Evolutionary conservation across 2,113 vertebrate species (phyloP), one percentile per base, ranked within the genome.

Genomic region (Telmatochromis sp.): DNA sequence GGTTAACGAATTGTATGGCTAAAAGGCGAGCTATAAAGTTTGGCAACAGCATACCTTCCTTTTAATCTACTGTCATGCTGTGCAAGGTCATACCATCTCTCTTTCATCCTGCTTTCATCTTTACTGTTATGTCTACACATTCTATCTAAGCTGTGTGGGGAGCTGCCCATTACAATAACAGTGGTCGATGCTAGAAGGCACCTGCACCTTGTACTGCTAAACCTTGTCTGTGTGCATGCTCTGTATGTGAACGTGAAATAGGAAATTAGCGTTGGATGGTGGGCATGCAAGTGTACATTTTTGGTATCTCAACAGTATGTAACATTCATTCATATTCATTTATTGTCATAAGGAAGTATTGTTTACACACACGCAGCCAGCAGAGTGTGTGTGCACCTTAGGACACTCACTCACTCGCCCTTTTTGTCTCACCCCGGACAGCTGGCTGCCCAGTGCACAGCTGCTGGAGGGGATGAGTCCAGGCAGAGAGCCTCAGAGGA

Each of bases 61-160:
- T 90, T 86, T 17, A 81, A 89, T 75, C 78, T 47, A 68, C 73
- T 80, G 78, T 83, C 37, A 86, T 80, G 57, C 9, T 78, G 37
- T 42, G 60, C 58, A 57, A 80, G 85, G 85, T 87, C 60, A 92
- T n/a, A 68, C 65, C 70, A 80, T 90, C 85, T 87, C 75, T 60
- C 19, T 78, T 81, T n/a, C 70, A 81, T 47, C 42, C 54, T 42
- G 53, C 94, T 96, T 96, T 95, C 85, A 95, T 95, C 92, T 94
- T 70, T 84, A 60, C 84, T 92, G 92, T 95, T 94, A 90, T 95
- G 94, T 89, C 94, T 93, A 83, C 82, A 90, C 33, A 83, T 73
- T 80, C 82, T 80, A 92, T 93, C 92, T 88, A 63, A 86, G 85
- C 86, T 90, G 86, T 86, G 90, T 15, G 85, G 91, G 90, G 93